A percentile compares a stretch with the other conserved stretches of the same genome.
Conservation (phyloP, 2,888 invertebrate species). For the Steinernema hermaphroditum region DNA sequence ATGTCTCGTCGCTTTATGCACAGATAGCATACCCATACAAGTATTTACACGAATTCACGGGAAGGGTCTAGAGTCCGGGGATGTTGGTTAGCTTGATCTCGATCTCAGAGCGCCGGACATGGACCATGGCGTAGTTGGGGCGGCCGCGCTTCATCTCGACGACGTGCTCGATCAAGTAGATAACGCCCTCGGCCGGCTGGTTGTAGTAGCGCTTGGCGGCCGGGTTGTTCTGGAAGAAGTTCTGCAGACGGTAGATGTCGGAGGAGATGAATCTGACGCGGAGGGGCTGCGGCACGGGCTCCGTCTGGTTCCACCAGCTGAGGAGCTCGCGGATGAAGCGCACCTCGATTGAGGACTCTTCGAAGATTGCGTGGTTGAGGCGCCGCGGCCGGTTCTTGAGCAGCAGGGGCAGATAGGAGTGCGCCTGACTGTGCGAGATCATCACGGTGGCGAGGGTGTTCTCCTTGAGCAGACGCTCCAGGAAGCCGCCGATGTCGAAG, state of each 20-base stretch:
- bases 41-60: conserved; percentile 24
- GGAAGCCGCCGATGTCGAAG: background rate
- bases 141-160: conserved; percentile 1
- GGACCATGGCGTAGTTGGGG: background rate
- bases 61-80: background rate
- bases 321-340: conserved; percentile 20
- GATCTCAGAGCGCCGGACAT: background rate
- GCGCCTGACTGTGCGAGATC: background rate
- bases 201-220: conserved; percentile 13
- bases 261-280: conserved; percentile 7
- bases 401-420: background rate
- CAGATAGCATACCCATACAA: conserved; percentile 18
- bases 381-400: conserved; percentile 2
- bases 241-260: background rate
- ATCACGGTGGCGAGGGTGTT: background rate
- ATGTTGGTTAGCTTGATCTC: conserved; percentile 18
- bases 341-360: background rate
- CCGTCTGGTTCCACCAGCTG: background rate
- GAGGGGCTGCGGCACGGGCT: background rate
- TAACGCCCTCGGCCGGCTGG: conserved; percentile 13
- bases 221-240: conserved; percentile 12
- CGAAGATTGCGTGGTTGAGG: conserved; percentile 5
- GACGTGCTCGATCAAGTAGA: conserved; percentile 3
- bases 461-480: background rate
- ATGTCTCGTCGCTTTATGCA: background rate